Conservation (phyloP, 2,888 invertebrate genomes). For the Leptopilina syphax region DNA sequence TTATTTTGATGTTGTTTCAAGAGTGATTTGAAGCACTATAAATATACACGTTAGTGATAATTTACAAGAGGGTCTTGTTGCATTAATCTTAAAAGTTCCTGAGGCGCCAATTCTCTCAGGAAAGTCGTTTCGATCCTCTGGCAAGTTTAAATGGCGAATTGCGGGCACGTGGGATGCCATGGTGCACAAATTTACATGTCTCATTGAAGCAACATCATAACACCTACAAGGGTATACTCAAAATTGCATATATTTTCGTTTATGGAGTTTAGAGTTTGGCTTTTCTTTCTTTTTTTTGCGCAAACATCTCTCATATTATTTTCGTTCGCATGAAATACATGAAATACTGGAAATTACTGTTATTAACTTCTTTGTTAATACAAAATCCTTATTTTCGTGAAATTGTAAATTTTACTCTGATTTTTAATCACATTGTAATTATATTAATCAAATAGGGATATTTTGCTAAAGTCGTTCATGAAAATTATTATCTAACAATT, state of each 20-base stretch:
- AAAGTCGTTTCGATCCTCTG: slow-evolving; percentile 2
- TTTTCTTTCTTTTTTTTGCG: not conserved
- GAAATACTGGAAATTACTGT: no score
- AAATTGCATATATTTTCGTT: slow-evolving; percentile 3
- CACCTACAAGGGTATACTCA: slow-evolving; percentile 6
- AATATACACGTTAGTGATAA: slow-evolving; percentile 2
- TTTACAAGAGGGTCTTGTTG: slow-evolving; percentile 9
- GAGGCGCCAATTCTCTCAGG: not conserved
- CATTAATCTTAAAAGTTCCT: slow-evolving; percentile 13
- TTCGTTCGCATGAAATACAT: no score
- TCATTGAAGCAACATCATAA: slow-evolving; percentile 9
- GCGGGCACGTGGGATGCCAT: slow-evolving; percentile 13
- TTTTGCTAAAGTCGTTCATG: no score
- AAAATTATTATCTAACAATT: no score
- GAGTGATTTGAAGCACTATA: no score
- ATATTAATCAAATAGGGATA: no score
- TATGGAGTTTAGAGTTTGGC: not conserved
- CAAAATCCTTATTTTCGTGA: no score
- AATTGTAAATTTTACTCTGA: no score
- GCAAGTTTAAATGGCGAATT: slow-evolving; percentile 13
- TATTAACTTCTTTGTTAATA: no score
- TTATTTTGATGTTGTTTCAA: not conserved
- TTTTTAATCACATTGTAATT: no score
- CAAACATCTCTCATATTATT: not conserved
- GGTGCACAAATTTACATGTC: slow-evolving; percentile 13